phyloP scores from a whole-genome alignment of 1,140 invertebrate species.

The Pseudoatta argentina region DNA sequence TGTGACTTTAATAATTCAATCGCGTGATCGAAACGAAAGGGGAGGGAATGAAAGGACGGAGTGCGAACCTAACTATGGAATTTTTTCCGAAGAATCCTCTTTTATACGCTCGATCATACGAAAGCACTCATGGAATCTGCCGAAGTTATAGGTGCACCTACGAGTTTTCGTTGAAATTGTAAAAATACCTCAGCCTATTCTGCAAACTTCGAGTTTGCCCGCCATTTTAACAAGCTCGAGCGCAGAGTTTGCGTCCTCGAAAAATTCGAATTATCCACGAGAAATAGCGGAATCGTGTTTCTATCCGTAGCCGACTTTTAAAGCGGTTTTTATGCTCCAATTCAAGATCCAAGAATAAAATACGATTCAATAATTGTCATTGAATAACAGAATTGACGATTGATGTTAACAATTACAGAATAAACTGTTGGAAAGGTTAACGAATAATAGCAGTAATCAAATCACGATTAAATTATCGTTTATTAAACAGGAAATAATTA shows the following conservation, averaged over 20 bases:
- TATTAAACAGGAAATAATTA: slow-evolving; percentile 44
- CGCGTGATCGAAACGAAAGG: no score
- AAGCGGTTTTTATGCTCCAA: background rate
- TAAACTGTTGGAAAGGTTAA: background rate
- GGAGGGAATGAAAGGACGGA: background rate
- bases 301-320: background rate
- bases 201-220: background rate
- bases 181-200: slow-evolving; percentile 39
- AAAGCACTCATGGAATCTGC: slow-evolving; percentile 51
- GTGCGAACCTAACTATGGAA: slow-evolving; percentile 15
- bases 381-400: slow-evolving; percentile 13
- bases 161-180: slow-evolving; percentile 40
- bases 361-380: background rate
- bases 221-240: slow-evolving; percentile 25
- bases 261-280: slow-evolving; percentile 43
- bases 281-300: background rate
- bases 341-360: background rate
- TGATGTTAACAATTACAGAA: slow-evolving; percentile 15
- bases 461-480: slow-evolving; percentile 44
- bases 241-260: background rate
- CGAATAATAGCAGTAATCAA: slow-evolving; percentile 32
- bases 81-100: slow-evolving; percentile 13
- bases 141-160: background rate
- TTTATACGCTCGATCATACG: slow-evolving; percentile 42
- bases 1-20: slow-evolving; percentile 15